A percentile compares a stretch with the other conserved stretches of the same genome.
Conservation (phyloP, 2,888 invertebrate genomes). For the Rugalucina vietnamica region DNA sequence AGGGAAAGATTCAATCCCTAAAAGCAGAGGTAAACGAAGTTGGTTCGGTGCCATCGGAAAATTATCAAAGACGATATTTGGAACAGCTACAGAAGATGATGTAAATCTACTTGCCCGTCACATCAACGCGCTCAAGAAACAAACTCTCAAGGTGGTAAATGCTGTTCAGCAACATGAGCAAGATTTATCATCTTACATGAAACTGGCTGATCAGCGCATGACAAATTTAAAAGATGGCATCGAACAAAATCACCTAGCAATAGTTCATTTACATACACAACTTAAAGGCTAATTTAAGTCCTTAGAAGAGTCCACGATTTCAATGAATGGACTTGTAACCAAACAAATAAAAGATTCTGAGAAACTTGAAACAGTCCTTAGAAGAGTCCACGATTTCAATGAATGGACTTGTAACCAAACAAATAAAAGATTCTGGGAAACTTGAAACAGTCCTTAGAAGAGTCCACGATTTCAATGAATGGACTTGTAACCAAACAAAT, state of each 20-base stretch:
- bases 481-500: too few species aligned
- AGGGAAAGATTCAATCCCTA: background rate
- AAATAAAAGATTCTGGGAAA: too few species aligned
- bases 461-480: too few species aligned
- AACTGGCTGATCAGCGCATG: slow-evolving; percentile 19
- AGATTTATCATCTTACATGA: slow-evolving; percentile 28
- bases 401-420: too few species aligned
- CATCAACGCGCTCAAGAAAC: slow-evolving; percentile 26
- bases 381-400: too few species aligned
- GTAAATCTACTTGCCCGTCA: slow-evolving; percentile 15
- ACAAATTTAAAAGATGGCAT: slow-evolving; percentile 23
- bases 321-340: slow-evolving; percentile 23
- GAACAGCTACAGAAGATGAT: background rate
- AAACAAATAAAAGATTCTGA: too few species aligned
- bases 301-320: background rate
- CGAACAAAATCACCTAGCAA: background rate
- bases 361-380: too few species aligned
- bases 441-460: too few species aligned
- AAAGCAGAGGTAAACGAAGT: background rate
- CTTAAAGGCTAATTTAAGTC: background rate
- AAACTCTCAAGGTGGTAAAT: background rate
- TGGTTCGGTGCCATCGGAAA: background rate
- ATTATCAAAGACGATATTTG: background rate
- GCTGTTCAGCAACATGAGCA: slow-evolving; percentile 21
- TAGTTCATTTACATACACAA: background rate